A percentile compares a stretch with the other conserved stretches of the same genome.
Evolutionary conservation across 2,888 invertebrate species (phyloP).

Genomic region (Gerris lacustris): DNA sequence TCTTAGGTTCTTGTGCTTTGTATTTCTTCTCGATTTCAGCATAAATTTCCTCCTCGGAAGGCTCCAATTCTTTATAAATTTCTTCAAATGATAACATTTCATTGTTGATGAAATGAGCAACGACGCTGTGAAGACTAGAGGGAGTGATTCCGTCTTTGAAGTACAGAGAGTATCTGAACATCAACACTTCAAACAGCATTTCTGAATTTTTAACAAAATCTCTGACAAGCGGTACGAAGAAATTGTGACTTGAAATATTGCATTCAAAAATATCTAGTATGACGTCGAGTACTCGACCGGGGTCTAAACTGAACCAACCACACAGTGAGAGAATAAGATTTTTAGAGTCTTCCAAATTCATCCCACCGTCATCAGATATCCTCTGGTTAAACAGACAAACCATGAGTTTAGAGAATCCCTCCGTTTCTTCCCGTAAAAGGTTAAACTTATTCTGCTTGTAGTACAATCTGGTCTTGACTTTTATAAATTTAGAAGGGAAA

Average conservation of each 20-base stretch:
- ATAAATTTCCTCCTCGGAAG: not conserved
- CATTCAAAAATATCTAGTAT: constrained; percentile 94
- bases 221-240: constrained; percentile 76
- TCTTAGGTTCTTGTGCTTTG: not conserved
- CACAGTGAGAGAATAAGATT: constrained; percentile 2
- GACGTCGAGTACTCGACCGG: constrained; percentile 90
- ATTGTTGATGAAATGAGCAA: constrained; percentile 80
- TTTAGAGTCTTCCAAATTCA: not conserved
- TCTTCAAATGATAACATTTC: constrained; percentile 72
- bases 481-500: constrained; percentile 89
- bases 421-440: constrained; percentile 94
- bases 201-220: constrained; percentile 78
- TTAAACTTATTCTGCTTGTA: constrained; percentile 99
- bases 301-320: constrained; percentile 97
- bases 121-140: constrained; percentile 72
- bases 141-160: constrained; percentile 57
- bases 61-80: constrained; percentile 49
- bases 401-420: constrained; percentile 94
- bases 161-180: constrained; percentile 71
- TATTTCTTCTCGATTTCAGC: not conserved
- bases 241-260: constrained; percentile 54
- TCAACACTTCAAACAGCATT: constrained; percentile 86
- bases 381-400: constrained; percentile 55
- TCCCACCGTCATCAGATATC: not conserved
- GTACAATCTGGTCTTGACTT: constrained; percentile 96